A percentile compares a stretch with the other conserved stretches of the same genome.
phyloP scores from a whole-genome alignment of 1,140 invertebrate genomes.

The Leucophenga varia region DNA sequence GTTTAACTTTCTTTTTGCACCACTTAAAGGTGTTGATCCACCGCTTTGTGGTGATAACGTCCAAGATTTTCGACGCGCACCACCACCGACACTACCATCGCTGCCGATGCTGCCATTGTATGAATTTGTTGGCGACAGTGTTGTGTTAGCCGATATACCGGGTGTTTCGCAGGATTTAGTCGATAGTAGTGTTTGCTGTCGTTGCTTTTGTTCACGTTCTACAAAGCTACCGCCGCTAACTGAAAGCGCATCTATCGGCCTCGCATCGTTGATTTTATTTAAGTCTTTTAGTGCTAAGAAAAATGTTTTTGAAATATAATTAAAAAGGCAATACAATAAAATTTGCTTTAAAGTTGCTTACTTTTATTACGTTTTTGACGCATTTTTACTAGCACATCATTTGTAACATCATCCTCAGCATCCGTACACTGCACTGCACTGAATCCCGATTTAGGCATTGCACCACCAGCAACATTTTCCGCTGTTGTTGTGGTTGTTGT shows the following conservation, averaged over 20 bases:
- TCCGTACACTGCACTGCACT: neutral
- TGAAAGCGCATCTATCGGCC: neutral
- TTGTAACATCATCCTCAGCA: slow-evolving; percentile 6
- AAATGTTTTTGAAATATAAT: slow-evolving; percentile 1
- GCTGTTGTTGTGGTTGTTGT: neutral
- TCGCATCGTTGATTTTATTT: slow-evolving; percentile 10
- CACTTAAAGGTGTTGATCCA: slow-evolving; percentile 31
- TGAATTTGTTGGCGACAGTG: slow-evolving; percentile 46
- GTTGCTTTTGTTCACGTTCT: slow-evolving; percentile 11
- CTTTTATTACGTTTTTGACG: slow-evolving; percentile 15
- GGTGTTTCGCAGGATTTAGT: slow-evolving; percentile 46
- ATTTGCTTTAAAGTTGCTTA: slow-evolving; percentile 14
- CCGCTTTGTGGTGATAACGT: slow-evolving; percentile 44
- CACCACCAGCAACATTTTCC: neutral
- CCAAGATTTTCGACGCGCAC: slow-evolving; percentile 49
- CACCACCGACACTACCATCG: slow-evolving; percentile 40
- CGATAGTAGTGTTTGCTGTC: slow-evolving; percentile 38
- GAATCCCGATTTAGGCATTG: slow-evolving; percentile 1
- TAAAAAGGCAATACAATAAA: neutral
- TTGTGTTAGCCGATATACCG: slow-evolving; percentile 11
- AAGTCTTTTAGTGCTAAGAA: slow-evolving; percentile 24
- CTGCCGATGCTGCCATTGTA: slow-evolving; percentile 50
- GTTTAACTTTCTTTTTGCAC: slow-evolving; percentile 34
- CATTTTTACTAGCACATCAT: slow-evolving; percentile 1
- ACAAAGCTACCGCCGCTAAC: slow-evolving; percentile 1